Conservation (phyloP, 2,113 vertebrate species). For the Corythaeola cristata region DNA sequence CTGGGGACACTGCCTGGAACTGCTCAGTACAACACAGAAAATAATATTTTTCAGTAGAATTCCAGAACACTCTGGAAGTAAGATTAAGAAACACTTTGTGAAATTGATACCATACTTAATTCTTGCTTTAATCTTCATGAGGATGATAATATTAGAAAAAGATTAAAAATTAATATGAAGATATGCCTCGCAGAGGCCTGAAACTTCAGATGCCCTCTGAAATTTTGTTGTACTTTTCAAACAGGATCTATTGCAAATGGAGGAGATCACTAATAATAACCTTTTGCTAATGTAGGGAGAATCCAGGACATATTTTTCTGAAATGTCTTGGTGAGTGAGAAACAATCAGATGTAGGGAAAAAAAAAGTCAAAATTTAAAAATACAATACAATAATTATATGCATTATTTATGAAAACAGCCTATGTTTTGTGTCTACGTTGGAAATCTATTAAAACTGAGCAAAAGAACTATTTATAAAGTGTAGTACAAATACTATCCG, state of each 20-base stretch:
- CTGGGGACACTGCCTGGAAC: not conserved
- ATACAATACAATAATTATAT: not conserved
- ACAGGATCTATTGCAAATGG: not conserved
- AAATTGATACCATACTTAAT: not conserved
- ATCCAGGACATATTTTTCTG: not conserved
- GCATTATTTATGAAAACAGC: not conserved
- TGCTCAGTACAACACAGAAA: not conserved
- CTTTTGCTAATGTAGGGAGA: not conserved
- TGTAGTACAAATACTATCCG: not conserved
- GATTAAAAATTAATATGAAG: constrained; percentile 22
- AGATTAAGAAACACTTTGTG: not conserved
- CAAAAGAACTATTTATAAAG: not conserved
- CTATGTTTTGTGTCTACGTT: not conserved
- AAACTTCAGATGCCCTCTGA: not conserved
- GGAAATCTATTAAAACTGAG: not conserved
- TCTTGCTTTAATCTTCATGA: constrained; percentile 28
- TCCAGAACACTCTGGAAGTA: not conserved
- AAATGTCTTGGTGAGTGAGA: not conserved
- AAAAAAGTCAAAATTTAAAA: not conserved
- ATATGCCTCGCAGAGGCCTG: not conserved
- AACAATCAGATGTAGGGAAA: not conserved
- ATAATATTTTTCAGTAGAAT: not conserved
- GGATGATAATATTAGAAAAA: constrained; percentile 19
- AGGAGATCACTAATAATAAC: not conserved
- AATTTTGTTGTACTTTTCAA: not conserved